These are phyloP conservation scores for Metallyticus violacea DNA, from an alignment of 2,888 invertebrate species.

Conservation along the genomic window DNA sequence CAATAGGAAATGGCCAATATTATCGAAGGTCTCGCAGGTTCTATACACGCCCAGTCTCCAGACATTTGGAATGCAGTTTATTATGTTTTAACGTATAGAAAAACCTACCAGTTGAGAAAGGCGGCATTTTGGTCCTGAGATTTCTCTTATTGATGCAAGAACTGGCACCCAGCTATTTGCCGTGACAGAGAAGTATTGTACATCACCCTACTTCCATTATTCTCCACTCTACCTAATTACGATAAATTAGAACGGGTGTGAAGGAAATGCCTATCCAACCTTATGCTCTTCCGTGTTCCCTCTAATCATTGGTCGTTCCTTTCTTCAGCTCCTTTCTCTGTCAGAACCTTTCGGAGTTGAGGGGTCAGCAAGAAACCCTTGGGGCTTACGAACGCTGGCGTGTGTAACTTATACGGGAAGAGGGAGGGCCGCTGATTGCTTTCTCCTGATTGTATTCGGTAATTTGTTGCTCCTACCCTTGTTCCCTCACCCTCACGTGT, in stretches of 20 bases:
- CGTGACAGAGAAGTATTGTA: background rate
- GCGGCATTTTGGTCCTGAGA: no score
- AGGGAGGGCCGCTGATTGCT: slow-evolving; percentile 20
- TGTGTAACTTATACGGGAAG: slow-evolving; percentile 4
- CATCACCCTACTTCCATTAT: background rate
- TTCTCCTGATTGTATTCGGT: slow-evolving; percentile 18
- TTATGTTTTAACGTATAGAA: no score
- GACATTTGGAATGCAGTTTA: no score
- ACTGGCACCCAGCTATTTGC: background rate
- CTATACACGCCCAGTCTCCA: no score
- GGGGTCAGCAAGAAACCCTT: slow-evolving; percentile 7
- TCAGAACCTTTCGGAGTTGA: background rate
- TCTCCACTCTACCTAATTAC: background rate
- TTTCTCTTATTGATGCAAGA: no score
- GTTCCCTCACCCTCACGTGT: background rate
- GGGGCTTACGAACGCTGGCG: background rate
- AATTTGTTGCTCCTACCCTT: slow-evolving; percentile 6
- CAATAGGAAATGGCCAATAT: no score
- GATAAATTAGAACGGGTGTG: background rate
- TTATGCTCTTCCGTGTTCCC: background rate
- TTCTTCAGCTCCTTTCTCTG: background rate
- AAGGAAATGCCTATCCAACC: background rate
- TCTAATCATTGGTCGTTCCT: background rate
- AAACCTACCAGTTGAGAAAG: no score
- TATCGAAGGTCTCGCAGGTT: no score